phyloP scores from a whole-genome alignment of 2,113 vertebrate species.

The Anguilla japonica region DNA sequence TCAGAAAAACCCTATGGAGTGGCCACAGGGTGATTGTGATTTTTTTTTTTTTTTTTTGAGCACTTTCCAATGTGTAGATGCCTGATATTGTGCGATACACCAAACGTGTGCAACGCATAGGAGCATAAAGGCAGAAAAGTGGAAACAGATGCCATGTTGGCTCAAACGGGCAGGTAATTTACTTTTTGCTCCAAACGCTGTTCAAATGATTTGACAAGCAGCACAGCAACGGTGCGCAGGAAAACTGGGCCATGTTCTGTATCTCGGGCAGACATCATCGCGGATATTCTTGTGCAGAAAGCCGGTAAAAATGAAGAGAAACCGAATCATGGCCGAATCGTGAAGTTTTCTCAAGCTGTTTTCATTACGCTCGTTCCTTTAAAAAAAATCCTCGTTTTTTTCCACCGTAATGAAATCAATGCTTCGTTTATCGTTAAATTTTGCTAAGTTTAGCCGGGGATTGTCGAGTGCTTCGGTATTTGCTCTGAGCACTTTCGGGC shows the following conservation, averaged over 20 bases:
- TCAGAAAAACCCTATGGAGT: not conserved
- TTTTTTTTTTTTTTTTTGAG: not conserved
- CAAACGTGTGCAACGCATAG: conserved; percentile 34
- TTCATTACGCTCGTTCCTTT: not conserved
- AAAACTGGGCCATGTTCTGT: conserved; percentile 24
- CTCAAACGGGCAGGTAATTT: conserved; percentile 23
- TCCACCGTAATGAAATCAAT: conserved; percentile 17
- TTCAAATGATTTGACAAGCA: conserved; percentile 29
- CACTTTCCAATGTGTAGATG: conserved; percentile 21
- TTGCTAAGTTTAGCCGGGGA: not conserved
- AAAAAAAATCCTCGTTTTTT: conserved; percentile 19
- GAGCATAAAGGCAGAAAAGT: conserved; percentile 20
- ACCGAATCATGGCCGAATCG: not conserved
- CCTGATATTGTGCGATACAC: conserved; percentile 23
- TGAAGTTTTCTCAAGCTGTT: not conserved
- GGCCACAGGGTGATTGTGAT: conserved; percentile 13
- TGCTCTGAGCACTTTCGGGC: conserved; percentile 58
- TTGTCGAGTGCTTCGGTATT: not conserved
- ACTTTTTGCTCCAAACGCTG: conserved; percentile 16
- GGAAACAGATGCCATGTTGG: conserved; percentile 30
- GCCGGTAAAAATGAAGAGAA: conserved; percentile 5
- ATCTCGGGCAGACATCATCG: not conserved
- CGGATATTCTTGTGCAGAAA: conserved; percentile 26
- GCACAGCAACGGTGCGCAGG: conserved; percentile 23
- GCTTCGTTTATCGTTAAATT: conserved; percentile 33